Evolutionary conservation across 2,113 vertebrate species (phyloP).

Genomic region (Vanacampus margaritifer): DNA sequence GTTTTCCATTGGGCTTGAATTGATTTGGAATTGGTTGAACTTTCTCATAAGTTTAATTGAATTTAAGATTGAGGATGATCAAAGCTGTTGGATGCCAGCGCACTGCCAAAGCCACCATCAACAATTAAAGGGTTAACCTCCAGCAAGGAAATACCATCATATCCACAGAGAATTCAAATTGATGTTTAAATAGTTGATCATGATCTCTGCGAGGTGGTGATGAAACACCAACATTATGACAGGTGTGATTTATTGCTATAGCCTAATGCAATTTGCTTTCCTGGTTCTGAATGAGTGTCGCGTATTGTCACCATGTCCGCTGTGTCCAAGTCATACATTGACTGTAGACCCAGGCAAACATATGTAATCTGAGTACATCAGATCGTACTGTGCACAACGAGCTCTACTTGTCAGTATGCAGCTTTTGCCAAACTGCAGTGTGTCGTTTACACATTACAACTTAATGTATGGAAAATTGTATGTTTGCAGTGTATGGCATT

Average conservation of each 20-base stretch:
- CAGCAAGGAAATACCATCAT: background rate
- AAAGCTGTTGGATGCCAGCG: constrained; percentile 16
- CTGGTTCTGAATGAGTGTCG: constrained; percentile 23
- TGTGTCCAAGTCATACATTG: constrained; percentile 13
- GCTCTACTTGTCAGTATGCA: background rate
- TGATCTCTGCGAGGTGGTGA: constrained; percentile 36
- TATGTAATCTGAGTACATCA: background rate
- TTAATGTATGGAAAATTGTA: background rate
- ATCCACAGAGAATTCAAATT: constrained; percentile 34
- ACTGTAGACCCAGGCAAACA: background rate
- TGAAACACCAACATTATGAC: constrained; percentile 53
- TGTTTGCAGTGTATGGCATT: background rate
- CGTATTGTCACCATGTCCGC: constrained; percentile 18
- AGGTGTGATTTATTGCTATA: constrained; percentile 54
- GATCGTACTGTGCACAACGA: background rate
- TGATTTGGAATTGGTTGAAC: background rate
- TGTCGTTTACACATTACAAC: background rate
- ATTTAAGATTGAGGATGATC: background rate
- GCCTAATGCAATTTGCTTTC: constrained; percentile 20
- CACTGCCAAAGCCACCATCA: constrained; percentile 23
- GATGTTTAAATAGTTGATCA: constrained; percentile 59
- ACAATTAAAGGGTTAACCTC: constrained; percentile 51
- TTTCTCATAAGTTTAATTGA: background rate
- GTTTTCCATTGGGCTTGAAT: background rate
- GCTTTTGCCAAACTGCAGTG: background rate